Evolutionary conservation across 2,797 vertebrate species (phyloP), one percentile per base, ranked within the genome.

Genomic region (Trichosurus vulpecula): DNA sequence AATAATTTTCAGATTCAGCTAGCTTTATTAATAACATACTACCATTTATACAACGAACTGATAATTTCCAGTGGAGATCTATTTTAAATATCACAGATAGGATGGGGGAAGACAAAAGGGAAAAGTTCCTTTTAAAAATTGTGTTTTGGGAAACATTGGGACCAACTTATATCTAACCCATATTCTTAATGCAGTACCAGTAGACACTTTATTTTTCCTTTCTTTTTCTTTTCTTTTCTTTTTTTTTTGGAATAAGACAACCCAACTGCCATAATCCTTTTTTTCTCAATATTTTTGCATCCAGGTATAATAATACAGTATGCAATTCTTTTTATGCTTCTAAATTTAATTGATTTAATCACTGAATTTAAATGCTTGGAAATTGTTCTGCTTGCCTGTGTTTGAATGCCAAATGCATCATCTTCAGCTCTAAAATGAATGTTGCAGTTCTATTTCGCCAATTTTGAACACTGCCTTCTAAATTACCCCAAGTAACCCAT

Each of bases 261-360:
- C 93, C 52, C 51, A 97, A 96, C 91, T 97, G 54, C 22, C 93
- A 97, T 94, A 90, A 96, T 54, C 90, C 87, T 97, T 96, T 96
- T 81, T 97, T 96, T 95, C 54, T 93, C 55, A 95, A 95, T 56
- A 94, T 94, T 96, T 97, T 96, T 95, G 95, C 92, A 97, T 93
- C 52, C 91, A 98, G 95, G 93, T 98, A 97, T 58, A 97, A 96
- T 95, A 97, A 95, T 96, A 55, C 29, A 95, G 74, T 95, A 92
- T 97, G n/a, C 92, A 98, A 97, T 97, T 93, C 61, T 96, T 97
- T 97, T 92, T 95, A 97, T 97, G 93, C 89, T 98, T 97, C 96
- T 96, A 96, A 92, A 93, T 97, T 98, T 98, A 98, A 98, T 96
- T 97, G 95, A 97, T 97, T 96, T 96, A 98, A 95, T 97, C 95